Evolutionary conservation across 2,113 vertebrate species (phyloP).

Genomic region (Coturnix japonica): DNA sequence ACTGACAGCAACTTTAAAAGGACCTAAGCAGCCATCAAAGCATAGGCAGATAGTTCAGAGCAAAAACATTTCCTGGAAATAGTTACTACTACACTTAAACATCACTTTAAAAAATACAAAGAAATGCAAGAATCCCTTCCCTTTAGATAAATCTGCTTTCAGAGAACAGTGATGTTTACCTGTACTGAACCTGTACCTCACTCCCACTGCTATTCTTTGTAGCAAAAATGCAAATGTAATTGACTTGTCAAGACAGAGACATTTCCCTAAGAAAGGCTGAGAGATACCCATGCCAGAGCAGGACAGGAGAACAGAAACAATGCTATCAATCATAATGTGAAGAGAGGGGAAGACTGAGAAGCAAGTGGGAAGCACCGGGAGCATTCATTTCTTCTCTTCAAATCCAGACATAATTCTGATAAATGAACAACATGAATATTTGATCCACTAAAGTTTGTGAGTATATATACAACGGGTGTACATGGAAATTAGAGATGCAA

Average conservation of each 20-base stretch:
- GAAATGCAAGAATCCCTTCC: not conserved
- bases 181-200: not conserved
- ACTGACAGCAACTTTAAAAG: not conserved
- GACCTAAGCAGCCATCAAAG: not conserved
- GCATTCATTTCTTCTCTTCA: not conserved
- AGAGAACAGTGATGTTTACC: not conserved
- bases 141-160: not conserved
- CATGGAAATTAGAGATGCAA: not conserved
- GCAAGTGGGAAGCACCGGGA: not conserved
- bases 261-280: not conserved
- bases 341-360: not conserved
- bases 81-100: not conserved
- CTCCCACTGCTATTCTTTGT: not conserved
- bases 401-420: not conserved
- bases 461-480: not conserved
- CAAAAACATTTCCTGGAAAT: slow-evolving; percentile 1
- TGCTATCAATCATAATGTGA: not conserved
- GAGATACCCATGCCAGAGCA: not conserved
- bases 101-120: not conserved
- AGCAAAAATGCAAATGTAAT: not conserved
- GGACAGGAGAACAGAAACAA: not conserved
- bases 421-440: not conserved
- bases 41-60: not conserved
- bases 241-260: not conserved
- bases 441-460: not conserved